Percentiles rank a stretch among this genome's conserved stretches.
These are phyloP conservation scores for Lepeophtheirus salmonis DNA, from an alignment of 1,140 invertebrate genomes.

Conservation along the genomic window DNA sequence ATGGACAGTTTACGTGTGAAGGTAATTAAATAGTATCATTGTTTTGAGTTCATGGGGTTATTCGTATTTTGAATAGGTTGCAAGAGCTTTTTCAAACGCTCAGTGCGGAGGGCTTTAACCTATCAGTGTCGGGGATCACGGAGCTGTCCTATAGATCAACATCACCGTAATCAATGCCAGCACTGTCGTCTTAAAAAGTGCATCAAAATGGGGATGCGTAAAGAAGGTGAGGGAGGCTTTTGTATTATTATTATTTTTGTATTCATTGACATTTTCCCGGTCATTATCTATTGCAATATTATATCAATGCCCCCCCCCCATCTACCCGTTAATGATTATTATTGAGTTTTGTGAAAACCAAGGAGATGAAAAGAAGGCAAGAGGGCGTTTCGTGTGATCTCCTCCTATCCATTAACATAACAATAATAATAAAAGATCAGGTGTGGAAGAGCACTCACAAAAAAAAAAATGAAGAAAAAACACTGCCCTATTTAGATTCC, in stretches of 20 bases:
- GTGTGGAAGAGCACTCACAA: too few relatives aligned
- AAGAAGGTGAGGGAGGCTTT: slow-evolving; percentile 67
- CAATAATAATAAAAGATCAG: too few relatives aligned
- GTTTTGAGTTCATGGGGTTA: not conserved
- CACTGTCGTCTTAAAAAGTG: slow-evolving; percentile 96
- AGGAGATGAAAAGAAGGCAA: not conserved
- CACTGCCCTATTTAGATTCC: too few relatives aligned
- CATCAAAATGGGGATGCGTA: slow-evolving; percentile 97
- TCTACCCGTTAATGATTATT: too few relatives aligned
- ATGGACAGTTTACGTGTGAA: slow-evolving; percentile 97
- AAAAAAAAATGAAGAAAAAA: too few relatives aligned
- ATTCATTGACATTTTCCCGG: too few relatives aligned
- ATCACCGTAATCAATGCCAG: slow-evolving; percentile 98
- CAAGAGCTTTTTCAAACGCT: slow-evolving; percentile 95
- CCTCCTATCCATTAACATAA: not conserved
- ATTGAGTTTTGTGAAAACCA: too few relatives aligned
- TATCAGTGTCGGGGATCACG: slow-evolving; percentile 91
- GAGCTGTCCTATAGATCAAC: slow-evolving; percentile 95
- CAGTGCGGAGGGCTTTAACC: slow-evolving; percentile 83
- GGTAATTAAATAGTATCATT: slow-evolving; percentile 41
- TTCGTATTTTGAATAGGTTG: slow-evolving; percentile 44
- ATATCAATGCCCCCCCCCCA: too few relatives aligned
- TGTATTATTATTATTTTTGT: not conserved
- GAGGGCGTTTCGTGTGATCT: not conserved
- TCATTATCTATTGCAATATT: too few relatives aligned